Evolutionary conservation across 1,140 invertebrate species (phyloP), one percentile per base, ranked within the genome.

Genomic region (Neotoxoptera formosana): DNA sequence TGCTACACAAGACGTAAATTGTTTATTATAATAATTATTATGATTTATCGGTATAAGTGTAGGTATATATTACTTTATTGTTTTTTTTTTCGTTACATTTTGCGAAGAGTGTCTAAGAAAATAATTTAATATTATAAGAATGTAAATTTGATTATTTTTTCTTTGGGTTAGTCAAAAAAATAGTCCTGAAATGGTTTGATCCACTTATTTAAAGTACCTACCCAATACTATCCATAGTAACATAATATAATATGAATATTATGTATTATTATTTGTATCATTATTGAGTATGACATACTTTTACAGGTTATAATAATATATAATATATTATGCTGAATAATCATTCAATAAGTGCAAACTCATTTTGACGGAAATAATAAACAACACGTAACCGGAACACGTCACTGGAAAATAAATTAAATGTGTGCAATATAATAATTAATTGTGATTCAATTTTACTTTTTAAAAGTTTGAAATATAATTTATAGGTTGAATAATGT

Each of bases 301-400:
- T 30, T 51, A 14, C 47, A 48, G 47, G 47, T 51, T 51, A 51
- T 51, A 51, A 51, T 30, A 67, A 30, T 60, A 30, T n/a, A 67
- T 67, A 4, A 67, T 76, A 76, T 76, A 34, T n/a, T 76, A 20
- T 76, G 4, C 14, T 76, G 30, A 76, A n/a, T 4, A 76, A 76
- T 76, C 30, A 76, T 76, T 76, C n/a, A 14, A 76, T 76, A n/a
- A 76, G 17, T n/a, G 60, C 60, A 76, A 76, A 76, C 60, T n/a
- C 60, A 76, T 76, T 76, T 76, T 76, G 60, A 76, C n/a, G n/a
- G 60, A 76, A n/a, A 76, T n/a, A 76, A n/a, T 76, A 76, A n/a
- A 76, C 60, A 30, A 67, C 6, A 67, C 6, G 60, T 67, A 67
- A 67, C 60, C 30, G 30, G 60, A 67, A 76, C 60, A 76, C 4